A percentile compares a stretch with the other conserved stretches of the same genome.
These are phyloP conservation scores for Archilochus colubris DNA, from an alignment of 2,113 vertebrate genomes.

Conservation along the genomic window DNA sequence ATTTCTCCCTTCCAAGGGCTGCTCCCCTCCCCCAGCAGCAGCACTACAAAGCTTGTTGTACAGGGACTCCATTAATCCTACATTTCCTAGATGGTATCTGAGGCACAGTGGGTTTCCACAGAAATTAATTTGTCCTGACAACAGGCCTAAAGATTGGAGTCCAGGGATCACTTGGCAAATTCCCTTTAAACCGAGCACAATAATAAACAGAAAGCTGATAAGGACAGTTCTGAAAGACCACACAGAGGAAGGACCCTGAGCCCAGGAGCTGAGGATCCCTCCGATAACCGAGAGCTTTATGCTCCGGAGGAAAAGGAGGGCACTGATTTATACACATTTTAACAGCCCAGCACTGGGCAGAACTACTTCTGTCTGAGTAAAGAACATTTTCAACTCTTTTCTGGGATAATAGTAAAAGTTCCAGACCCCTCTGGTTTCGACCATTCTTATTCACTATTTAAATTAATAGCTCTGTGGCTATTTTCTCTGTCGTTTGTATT, in stretches of 20 bases:
- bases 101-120: conserved; percentile 77
- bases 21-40: conserved; percentile 36
- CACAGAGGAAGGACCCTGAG: conserved; percentile 58
- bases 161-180: conserved; percentile 77
- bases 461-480: accelerated
- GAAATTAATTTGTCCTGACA: conserved; percentile 85
- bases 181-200: conserved; percentile 77
- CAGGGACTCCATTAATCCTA: conserved; percentile 78
- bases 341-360: not conserved
- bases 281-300: conserved; percentile 10
- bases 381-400: not conserved
- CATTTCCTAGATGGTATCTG: conserved; percentile 79
- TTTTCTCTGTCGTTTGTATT: accelerated
- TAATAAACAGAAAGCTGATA: conserved; percentile 78
- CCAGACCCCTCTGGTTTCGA: accelerated
- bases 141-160: conserved; percentile 80
- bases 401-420: not conserved
- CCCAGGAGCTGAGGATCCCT: not conserved
- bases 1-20: not conserved
- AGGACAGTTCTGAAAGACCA: conserved; percentile 69
- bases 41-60: conserved; percentile 67
- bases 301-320: not conserved
- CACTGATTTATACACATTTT: conserved; percentile 23
- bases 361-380: not conserved
- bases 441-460: not conserved